phyloP scores from a whole-genome alignment of 2,888 invertebrate species.

The Epirrita christyi region DNA sequence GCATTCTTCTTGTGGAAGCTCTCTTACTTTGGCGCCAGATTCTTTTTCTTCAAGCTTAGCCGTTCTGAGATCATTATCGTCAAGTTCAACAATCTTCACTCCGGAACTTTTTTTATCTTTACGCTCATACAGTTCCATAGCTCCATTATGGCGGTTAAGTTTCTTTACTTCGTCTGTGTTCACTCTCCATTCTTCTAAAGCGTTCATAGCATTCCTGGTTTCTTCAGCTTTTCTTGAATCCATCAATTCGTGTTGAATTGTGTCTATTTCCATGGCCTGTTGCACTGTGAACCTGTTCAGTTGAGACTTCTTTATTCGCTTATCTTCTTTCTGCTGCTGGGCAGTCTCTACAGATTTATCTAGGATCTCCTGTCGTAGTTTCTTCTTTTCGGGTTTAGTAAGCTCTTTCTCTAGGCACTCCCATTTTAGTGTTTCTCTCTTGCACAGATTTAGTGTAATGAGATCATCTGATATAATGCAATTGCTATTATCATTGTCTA shows the following conservation, averaged over 20 bases:
- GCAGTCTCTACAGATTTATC: slow-evolving; percentile 83
- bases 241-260: slow-evolving; percentile 84
- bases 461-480: slow-evolving; percentile 86
- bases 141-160: slow-evolving; percentile 13
- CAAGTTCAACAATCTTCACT: slow-evolving; percentile 27
- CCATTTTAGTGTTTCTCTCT: slow-evolving; percentile 85
- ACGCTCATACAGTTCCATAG: slow-evolving; percentile 14
- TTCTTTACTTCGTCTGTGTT: slow-evolving; percentile 41
- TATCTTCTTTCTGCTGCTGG: slow-evolving; percentile 82
- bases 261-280: slow-evolving; percentile 78
- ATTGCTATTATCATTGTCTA: slow-evolving; percentile 86
- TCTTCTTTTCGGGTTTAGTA: slow-evolving; percentile 82
- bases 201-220: slow-evolving; percentile 86
- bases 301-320: slow-evolving; percentile 76
- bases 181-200: slow-evolving; percentile 86
- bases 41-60: slow-evolving; percentile 13
- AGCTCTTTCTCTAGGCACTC: slow-evolving; percentile 81
- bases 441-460: slow-evolving; percentile 88
- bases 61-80: slow-evolving; percentile 21
- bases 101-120: slow-evolving; percentile 27
- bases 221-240: slow-evolving; percentile 86
- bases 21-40: slow-evolving; percentile 9
- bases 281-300: slow-evolving; percentile 83
- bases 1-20: background rate
- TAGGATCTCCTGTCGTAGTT: slow-evolving; percentile 83